Evolutionary conservation across 2,888 invertebrate genomes (phyloP), one percentile per base, ranked within the genome.

Genomic region (Balanococcus diminutus): DNA sequence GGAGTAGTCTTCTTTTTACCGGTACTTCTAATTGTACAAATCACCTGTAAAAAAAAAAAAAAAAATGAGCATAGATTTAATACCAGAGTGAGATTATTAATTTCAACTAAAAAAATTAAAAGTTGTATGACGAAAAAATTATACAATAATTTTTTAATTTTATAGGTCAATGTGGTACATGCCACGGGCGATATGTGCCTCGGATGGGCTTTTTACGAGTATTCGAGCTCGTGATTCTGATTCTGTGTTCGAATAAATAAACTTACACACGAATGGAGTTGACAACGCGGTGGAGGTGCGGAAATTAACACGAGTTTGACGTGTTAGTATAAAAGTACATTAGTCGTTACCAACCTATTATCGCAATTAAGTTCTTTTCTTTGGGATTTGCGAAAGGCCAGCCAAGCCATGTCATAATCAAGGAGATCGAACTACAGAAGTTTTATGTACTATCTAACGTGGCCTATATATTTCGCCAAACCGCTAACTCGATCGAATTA

Each of bases 1-100:
- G 96, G 96, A 90, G 96, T 95, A 6, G 25, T 86, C 67, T 95
- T 93, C 90, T 95, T 94, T 90, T 95, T 95, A 90, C 93, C 93
- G 75, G 95, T 94, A 83, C 94, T 92, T 91, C 93, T 94, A 88
- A 96, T 93, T 88, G 95, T 95, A 90, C 96, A 96, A 88, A 94
- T 94, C 90, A 96, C 91, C 96, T 96, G 92, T 87, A 92, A 92
- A 89, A 72, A 51, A 42, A 3, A 22, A 84, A 87, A 42, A 14
- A 42, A 42, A 9, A 42, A 42, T 8, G n/a, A n/a, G n/a, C n/a
- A n/a, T n/a, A n/a, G n/a, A n/a, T n/a, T n/a, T n/a, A n/a, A n/a
- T n/a, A n/a, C n/a, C n/a, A 32, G 3, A 8, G 14, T 51, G 14
- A 14, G 19, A 51, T n/a, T 3, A 51, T 51, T 8, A 51, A 51